Conservation (phyloP, 92 coral and sea anemone genomes). For the Scolanthus callimorphus region DNA sequence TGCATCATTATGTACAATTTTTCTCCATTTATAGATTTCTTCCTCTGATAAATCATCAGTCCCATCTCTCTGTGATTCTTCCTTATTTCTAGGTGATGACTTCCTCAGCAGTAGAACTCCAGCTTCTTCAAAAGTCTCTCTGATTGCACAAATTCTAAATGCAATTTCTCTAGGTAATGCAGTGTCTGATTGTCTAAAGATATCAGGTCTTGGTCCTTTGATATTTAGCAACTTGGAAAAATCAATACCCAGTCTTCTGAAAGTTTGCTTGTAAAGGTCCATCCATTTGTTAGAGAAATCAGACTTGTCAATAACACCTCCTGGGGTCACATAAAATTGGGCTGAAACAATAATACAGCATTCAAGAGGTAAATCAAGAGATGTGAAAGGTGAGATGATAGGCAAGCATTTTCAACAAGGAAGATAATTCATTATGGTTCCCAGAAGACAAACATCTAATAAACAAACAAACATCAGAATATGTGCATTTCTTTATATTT, state of each 20-base stretch:
- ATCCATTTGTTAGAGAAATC: slow-evolving; percentile 91
- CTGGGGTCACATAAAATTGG: slow-evolving; percentile 87
- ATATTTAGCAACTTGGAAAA: slow-evolving; percentile 51
- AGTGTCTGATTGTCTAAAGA: slow-evolving; percentile 35
- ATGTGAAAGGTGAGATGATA: no score
- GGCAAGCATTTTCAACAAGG: no score
- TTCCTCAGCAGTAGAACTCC: slow-evolving; percentile 74
- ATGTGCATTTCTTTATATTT: no score
- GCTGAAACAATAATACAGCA: no score
- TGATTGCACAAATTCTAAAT: slow-evolving; percentile 88
- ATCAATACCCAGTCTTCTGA: slow-evolving; percentile 50
- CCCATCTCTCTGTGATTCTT: no score
- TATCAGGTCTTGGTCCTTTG: slow-evolving; percentile 67
- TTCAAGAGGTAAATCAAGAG: no score
- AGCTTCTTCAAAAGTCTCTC: slow-evolving; percentile 96
- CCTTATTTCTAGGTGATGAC: slow-evolving; percentile 11
- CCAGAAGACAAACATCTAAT: no score
- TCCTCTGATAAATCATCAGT: slow-evolving; percentile 8
- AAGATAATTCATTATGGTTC: no score
- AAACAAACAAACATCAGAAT: no score
- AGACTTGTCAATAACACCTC: slow-evolving; percentile 72
- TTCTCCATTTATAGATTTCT: slow-evolving; percentile 64
- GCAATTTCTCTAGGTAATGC: slow-evolving; percentile 80
- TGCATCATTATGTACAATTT: slow-evolving; percentile 68
- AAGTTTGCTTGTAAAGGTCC: slow-evolving; percentile 64